Percentiles rank a stretch among this genome's conserved stretches.
Evolutionary conservation across 2,888 invertebrate genomes (phyloP).

Genomic region (Mactromeris polynyma): DNA sequence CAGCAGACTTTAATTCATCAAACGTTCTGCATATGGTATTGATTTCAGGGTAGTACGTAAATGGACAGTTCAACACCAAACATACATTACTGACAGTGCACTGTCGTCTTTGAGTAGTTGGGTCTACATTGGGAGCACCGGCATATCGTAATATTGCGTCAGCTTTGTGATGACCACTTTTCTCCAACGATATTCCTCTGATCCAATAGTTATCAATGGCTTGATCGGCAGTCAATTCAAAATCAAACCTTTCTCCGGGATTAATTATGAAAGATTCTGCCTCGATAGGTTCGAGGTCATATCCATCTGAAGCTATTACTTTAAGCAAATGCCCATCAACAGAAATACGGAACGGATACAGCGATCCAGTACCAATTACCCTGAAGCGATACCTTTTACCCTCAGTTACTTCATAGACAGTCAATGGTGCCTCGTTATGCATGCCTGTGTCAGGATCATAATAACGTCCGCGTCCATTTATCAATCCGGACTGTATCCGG

Average conservation of each 20-base stretch:
- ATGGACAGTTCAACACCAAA: constrained; percentile 76
- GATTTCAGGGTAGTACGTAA: constrained; percentile 65
- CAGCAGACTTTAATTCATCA: constrained; percentile 63
- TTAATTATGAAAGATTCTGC: constrained; percentile 75
- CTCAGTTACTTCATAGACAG: constrained; percentile 65
- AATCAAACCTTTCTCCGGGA: constrained; percentile 80
- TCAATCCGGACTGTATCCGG: constrained; percentile 73
- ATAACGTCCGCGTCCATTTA: constrained; percentile 79
- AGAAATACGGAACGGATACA: constrained; percentile 76
- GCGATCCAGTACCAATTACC: constrained; percentile 74
- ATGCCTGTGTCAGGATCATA: constrained; percentile 39
- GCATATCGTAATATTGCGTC: constrained; percentile 75
- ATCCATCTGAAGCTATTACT: constrained; percentile 78
- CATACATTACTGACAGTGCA: constrained; percentile 68
- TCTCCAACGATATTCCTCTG: constrained; percentile 73
- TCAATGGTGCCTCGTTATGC: constrained; percentile 72
- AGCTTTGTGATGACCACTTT: constrained; percentile 54
- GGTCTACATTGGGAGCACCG: constrained; percentile 62
- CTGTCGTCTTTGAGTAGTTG: constrained; percentile 41
- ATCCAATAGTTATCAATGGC: constrained; percentile 78
- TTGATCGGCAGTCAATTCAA: constrained; percentile 75
- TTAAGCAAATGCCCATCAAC: constrained; percentile 75
- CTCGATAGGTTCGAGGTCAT: constrained; percentile 70
- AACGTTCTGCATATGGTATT: constrained; percentile 61
- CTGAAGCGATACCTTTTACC: constrained; percentile 73